Evolutionary conservation across 2,113 vertebrate species (phyloP).

Genomic region (Halcyon malimbica): DNA sequence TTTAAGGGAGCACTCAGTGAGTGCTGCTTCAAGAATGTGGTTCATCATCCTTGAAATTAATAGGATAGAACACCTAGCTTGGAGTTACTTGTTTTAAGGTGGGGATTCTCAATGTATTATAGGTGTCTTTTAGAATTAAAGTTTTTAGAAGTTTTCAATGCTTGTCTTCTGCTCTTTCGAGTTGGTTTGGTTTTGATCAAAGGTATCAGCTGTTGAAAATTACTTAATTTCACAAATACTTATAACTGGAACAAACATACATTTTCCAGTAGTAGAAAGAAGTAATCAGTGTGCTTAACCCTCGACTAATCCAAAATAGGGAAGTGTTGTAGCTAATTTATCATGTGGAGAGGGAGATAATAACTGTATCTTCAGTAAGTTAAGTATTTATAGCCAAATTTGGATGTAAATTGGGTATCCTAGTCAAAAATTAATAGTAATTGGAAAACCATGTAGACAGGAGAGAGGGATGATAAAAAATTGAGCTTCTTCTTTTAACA

Average conservation of each 20-base stretch:
- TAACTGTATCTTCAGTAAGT: not conserved
- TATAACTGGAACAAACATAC: not conserved
- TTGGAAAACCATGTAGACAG: not conserved
- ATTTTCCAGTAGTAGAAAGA: not conserved
- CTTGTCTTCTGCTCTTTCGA: not conserved
- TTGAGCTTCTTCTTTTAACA: not conserved
- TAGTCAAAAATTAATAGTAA: not conserved
- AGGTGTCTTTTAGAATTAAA: not conserved
- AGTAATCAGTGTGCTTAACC: not conserved
- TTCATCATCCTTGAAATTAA: slow-evolving; percentile 28
- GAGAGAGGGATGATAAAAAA: not conserved
- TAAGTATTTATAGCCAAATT: not conserved
- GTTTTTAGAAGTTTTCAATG: not conserved
- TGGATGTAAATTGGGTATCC: not conserved
- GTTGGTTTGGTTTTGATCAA: not conserved
- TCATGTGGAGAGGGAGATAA: not conserved
- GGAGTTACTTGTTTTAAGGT: not conserved
- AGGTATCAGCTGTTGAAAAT: not conserved
- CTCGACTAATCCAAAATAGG: not conserved
- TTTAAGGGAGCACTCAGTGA: slow-evolving; percentile 12
- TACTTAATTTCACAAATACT: not conserved
- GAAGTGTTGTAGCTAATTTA: not conserved
- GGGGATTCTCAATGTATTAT: not conserved
- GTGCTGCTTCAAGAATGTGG: not conserved
- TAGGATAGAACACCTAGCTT: not conserved